A percentile compares a stretch with the other conserved stretches of the same genome.
These are phyloP conservation scores for Megalopta genalis DNA, from an alignment of 1,140 invertebrate species.

Conservation along the genomic window DNA sequence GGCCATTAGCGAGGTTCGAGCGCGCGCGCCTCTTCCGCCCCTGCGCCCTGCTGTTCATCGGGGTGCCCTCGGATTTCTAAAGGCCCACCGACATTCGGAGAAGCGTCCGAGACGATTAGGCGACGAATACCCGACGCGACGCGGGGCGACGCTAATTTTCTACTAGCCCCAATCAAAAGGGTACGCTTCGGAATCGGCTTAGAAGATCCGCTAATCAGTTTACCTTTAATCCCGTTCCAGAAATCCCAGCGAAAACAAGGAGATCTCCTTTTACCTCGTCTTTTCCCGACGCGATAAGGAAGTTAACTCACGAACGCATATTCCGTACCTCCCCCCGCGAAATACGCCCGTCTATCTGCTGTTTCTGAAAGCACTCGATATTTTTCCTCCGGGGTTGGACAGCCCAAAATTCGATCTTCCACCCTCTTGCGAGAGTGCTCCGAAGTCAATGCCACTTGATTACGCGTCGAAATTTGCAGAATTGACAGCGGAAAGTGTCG, in stretches of 20 bases:
- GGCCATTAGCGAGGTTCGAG: slow-evolving; percentile 37
- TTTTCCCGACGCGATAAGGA: neutral
- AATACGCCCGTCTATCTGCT: too few relatives aligned
- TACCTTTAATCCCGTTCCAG: slow-evolving; percentile 5
- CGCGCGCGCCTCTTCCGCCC: neutral
- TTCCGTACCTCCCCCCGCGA: too few relatives aligned
- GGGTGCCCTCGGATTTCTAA: neutral
- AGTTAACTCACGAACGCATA: neutral
- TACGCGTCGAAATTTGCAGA: too few relatives aligned
- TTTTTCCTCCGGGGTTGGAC: too few relatives aligned
- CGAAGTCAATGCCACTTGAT: too few relatives aligned
- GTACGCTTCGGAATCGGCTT: neutral
- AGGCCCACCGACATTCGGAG: slow-evolving; percentile 31
- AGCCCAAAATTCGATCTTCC: too few relatives aligned
- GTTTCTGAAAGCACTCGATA: too few relatives aligned
- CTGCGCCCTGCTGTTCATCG: neutral
- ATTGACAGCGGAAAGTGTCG: too few relatives aligned
- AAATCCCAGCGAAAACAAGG: neutral
- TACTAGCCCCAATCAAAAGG: neutral
- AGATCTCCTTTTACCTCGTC: neutral
- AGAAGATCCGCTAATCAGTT: neutral
- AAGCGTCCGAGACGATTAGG: neutral
- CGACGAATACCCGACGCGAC: slow-evolving; percentile 21
- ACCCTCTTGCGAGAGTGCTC: too few relatives aligned
- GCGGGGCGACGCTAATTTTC: slow-evolving; percentile 22